Evolutionary conservation across 2,797 vertebrate species (phyloP).

Genomic region (Naso thynnoides): DNA sequence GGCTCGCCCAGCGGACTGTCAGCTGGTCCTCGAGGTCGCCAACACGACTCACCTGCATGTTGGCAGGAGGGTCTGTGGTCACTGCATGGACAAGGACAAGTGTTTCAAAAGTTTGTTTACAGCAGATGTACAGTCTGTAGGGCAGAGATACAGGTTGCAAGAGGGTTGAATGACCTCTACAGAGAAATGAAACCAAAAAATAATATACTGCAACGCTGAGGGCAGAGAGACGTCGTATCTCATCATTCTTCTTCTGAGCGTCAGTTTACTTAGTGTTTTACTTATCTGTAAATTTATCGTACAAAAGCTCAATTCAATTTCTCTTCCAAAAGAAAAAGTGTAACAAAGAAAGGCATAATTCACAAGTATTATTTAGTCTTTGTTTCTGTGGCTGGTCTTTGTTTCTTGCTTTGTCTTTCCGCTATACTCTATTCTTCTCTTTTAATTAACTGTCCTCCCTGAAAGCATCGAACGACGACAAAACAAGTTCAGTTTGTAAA

Average conservation of each 20-base stretch:
- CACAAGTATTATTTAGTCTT: too few species aligned
- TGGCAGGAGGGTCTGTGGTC: conserved; percentile 92
- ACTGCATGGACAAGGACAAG: conserved; percentile 79
- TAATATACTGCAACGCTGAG: not conserved
- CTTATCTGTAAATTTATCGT: too few species aligned
- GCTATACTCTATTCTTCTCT: too few species aligned
- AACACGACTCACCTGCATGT: conserved; percentile 91
- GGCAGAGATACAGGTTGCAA: not conserved
- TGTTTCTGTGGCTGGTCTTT: too few species aligned
- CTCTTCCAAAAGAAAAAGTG: too few species aligned
- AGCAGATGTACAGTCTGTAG: conserved; percentile 6
- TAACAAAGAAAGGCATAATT: too few species aligned
- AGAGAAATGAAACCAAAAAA: not conserved
- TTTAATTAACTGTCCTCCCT: too few species aligned
- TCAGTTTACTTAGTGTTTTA: conserved; percentile 1
- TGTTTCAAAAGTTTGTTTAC: not conserved
- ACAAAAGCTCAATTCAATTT: too few species aligned
- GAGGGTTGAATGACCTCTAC: not conserved
- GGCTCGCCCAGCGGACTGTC: conserved; percentile 92
- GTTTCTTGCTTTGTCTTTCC: too few species aligned
- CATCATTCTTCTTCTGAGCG: not conserved
- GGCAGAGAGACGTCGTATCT: not conserved
- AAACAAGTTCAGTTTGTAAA: too few species aligned
- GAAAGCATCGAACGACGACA: too few species aligned
- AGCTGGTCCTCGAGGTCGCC: conserved; percentile 95